Base-by-base conservation (phyloP, 2,113 vertebrate species). In the Diglossa brunneiventris region DNA sequence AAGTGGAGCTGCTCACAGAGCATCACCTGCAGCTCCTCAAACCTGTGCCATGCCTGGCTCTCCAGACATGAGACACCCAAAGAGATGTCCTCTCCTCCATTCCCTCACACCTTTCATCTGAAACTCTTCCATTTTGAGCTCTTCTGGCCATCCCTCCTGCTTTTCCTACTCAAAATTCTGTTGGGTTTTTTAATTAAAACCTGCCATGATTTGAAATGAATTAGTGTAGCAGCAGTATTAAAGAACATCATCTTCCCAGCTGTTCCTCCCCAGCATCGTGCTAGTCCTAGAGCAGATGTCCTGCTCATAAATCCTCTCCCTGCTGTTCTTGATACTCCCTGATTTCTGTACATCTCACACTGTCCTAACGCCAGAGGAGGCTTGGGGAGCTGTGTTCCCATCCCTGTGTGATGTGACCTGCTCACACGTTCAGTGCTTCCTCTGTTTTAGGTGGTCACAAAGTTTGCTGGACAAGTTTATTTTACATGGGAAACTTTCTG, bases 271-370 rank as follows among this genome's bases (percentile, higher is more conserved):
- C 64, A 35, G 19, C 11, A 6, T 64, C 64, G 23, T 33, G 11
- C 37, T 39, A 8, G 64, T 85, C 73, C 58, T 37, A 26, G 39
- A 58, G 49, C 58, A 39, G 77, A 24, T 23, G 28, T 7, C 33
- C 15, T 35, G 53, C 16, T 59, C 4, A 2, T 68, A 81, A 90
- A 83, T 81, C 41, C 50, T 76, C 66, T 59, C 6, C 3, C 47
- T 80, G 56, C 13, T 91, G 53, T 59, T 78, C 9, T 30, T 59
- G 35, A 17, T 80, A 28, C 46, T 72, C 49, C 24, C 52, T 37
- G 23, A 14, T 55, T 72, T 88, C n/a, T 66, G 0, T 15, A 8
- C 8, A 2, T 33, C 42, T 67, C 41, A 31, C 2, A 0, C n/a
- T 56, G 23, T 26, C 44, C 21, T 42, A 9, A 39, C 55, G 39